phyloP scores from a whole-genome alignment of 2,797 vertebrate genomes.

The Chiloscyllium punctatum region DNA sequence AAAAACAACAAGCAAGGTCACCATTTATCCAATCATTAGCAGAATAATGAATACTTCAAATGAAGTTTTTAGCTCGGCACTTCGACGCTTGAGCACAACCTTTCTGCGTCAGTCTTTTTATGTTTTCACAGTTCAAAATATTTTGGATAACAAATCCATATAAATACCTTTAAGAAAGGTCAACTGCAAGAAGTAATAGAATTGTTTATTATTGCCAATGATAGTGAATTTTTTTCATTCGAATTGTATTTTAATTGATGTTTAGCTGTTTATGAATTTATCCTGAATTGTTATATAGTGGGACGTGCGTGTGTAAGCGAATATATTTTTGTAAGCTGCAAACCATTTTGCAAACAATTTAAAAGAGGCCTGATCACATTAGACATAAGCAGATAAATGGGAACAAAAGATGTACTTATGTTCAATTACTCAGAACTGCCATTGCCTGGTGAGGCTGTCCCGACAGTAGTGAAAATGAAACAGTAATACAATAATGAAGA shows the following conservation, averaged over 20 bases:
- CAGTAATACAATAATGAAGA: too few species aligned
- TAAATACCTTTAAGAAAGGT: background rate
- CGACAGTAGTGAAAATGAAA: too few species aligned
- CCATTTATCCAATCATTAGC: background rate
- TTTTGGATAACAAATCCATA: background rate
- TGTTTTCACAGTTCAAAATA: background rate
- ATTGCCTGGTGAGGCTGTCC: too few species aligned
- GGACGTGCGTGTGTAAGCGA: too few species aligned
- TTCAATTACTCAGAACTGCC: background rate
- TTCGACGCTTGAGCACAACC: too few species aligned
- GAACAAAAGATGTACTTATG: too few species aligned
- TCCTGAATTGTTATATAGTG: slow-evolving; percentile 24
- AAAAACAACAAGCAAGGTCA: background rate
- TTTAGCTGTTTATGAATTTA: too few species aligned
- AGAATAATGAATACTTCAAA: background rate
- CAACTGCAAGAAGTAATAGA: background rate
- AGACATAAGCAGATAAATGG: too few species aligned
- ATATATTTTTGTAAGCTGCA: background rate
- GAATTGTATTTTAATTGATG: too few species aligned
- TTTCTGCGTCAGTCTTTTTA: background rate
- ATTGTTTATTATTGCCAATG: background rate
- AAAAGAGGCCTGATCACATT: background rate
- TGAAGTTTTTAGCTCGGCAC: background rate
- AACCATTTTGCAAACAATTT: background rate
- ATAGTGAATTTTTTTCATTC: slow-evolving; percentile 9